These are phyloP conservation scores for Gila robusta DNA, from an alignment of 2,797 vertebrate genomes.

Conservation along the genomic window DNA sequence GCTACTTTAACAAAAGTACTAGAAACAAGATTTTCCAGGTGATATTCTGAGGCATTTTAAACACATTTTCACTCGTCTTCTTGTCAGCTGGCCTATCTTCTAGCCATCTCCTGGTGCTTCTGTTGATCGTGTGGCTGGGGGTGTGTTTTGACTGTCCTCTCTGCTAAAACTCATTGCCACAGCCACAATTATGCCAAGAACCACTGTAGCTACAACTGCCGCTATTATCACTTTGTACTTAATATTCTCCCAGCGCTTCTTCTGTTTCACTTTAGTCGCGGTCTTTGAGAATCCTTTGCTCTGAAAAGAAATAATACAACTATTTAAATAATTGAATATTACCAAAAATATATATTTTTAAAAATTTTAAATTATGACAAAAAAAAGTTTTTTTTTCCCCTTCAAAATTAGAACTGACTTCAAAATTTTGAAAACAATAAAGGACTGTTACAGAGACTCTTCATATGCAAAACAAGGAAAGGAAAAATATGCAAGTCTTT, in stretches of 20 bases:
- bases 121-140: not conserved
- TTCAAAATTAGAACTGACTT: not conserved
- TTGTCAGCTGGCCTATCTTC: not conserved
- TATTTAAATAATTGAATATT: not conserved
- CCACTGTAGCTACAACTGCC: constrained; percentile 40
- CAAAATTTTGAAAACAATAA: not conserved
- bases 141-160: not conserved
- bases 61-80: not conserved
- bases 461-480: not conserved
- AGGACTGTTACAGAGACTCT: not conserved
- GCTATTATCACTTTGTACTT: constrained; percentile 72
- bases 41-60: constrained; percentile 4
- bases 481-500: not conserved
- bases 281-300: constrained; percentile 77
- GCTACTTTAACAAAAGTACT: constrained; percentile 5
- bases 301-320: constrained; percentile 61
- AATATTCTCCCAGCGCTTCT: constrained; percentile 72
- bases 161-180: not conserved
- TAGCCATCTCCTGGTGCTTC: not conserved
- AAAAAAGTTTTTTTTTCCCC: too few relatives aligned
- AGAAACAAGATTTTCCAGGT: not conserved
- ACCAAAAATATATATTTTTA: not conserved
- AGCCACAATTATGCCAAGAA: constrained; percentile 59
- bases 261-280: constrained; percentile 71
- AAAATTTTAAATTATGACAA: too few relatives aligned